Percentiles rank a stretch among this genome's conserved stretches.
phyloP scores from a whole-genome alignment of 1,140 invertebrate species.

The Portunus trituberculatus region DNA sequence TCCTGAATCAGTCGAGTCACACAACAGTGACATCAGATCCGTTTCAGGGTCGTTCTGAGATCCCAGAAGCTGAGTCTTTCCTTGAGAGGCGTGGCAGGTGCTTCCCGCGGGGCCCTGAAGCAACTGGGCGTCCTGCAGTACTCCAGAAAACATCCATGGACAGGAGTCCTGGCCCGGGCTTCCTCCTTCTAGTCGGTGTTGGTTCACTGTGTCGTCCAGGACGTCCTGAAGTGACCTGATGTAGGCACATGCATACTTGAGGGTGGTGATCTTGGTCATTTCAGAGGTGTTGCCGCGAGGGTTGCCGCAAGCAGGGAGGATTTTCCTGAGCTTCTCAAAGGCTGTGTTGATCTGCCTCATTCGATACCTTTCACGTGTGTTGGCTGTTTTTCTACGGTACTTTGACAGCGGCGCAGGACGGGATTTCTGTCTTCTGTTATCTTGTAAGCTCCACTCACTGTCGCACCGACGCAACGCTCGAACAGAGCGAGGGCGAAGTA shows the following conservation, averaged over 20 bases:
- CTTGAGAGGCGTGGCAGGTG: not conserved
- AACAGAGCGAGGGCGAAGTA: constrained; percentile 57
- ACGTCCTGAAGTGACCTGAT: constrained; percentile 60
- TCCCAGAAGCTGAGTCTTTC: not conserved
- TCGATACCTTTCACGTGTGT: constrained; percentile 55
- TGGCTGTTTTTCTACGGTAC: constrained; percentile 65
- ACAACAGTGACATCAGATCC: constrained; percentile 53
- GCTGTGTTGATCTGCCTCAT: constrained; percentile 68
- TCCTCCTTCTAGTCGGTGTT: constrained; percentile 34
- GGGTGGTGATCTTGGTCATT: constrained; percentile 65
- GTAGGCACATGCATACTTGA: constrained; percentile 60
- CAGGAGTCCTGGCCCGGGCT: not conserved
- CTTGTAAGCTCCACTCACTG: constrained; percentile 50
- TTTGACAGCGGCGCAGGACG: constrained; percentile 61
- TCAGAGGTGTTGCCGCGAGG: constrained; percentile 15
- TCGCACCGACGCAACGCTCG: constrained; percentile 34
- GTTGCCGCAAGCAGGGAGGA: not conserved
- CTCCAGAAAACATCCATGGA: constrained; percentile 48
- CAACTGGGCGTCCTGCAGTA: constrained; percentile 43
- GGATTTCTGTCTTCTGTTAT: constrained; percentile 51
- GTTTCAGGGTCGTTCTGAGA: not conserved
- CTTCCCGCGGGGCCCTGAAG: constrained; percentile 24
- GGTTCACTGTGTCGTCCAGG: constrained; percentile 45
- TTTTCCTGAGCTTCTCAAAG: constrained; percentile 62
- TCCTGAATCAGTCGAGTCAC: constrained; percentile 59